A percentile compares a stretch with the other conserved stretches of the same genome.
Evolutionary conservation across 2,888 invertebrate species (phyloP).

Genomic region (Branchellion lobata): DNA sequence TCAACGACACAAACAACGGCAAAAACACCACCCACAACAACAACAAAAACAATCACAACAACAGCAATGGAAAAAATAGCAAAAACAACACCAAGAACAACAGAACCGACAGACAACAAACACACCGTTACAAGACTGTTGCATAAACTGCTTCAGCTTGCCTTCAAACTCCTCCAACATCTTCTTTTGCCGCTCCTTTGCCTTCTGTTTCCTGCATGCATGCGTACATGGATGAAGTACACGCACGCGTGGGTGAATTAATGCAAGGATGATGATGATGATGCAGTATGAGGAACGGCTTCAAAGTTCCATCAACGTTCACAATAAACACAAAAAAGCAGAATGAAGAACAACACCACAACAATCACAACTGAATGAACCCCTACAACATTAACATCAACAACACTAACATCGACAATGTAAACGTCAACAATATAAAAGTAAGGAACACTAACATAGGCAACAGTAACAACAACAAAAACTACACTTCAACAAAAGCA

Average conservation of each 20-base stretch:
- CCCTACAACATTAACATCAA: too few species aligned
- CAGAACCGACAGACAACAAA: conserved; percentile 16
- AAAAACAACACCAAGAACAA: conserved; percentile 1
- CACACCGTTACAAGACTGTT: background rate
- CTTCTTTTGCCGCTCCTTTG: conserved; percentile 82
- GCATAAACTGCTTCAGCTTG: conserved; percentile 86
- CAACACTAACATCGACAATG: too few species aligned
- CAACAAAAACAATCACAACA: too few species aligned
- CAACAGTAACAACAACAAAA: too few species aligned
- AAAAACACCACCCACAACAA: too few species aligned
- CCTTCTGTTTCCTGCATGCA: conserved; percentile 61
- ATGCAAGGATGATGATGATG: background rate
- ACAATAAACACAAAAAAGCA: background rate
- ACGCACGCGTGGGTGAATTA: background rate
- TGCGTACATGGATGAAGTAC: background rate
- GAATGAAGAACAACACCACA: too few species aligned
- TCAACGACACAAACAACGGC: conserved; percentile 22
- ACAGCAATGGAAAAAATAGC: too few species aligned
- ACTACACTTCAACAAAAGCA: too few species aligned
- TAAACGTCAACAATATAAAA: too few species aligned
- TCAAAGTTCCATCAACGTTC: background rate
- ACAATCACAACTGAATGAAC: too few species aligned
- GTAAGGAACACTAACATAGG: too few species aligned
- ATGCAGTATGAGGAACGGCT: background rate
- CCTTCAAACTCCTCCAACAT: conserved; percentile 89